A percentile compares a stretch with the other conserved stretches of the same genome.
phyloP scores from a whole-genome alignment of 2,888 invertebrate genomes.

The Dastarcus helophoroides region DNA sequence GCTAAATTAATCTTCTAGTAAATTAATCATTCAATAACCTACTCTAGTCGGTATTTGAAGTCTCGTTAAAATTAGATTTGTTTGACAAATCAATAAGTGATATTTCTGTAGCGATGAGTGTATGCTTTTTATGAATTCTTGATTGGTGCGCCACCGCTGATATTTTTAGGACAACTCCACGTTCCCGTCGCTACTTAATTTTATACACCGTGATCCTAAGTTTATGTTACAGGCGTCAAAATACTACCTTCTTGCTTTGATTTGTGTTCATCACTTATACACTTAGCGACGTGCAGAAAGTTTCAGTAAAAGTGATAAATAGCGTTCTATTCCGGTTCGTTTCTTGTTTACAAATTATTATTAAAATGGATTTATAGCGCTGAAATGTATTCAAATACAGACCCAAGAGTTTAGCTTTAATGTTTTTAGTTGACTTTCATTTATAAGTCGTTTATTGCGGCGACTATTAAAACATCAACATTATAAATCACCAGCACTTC shows the following conservation, averaged over 20 bases:
- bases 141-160: conserved; percentile 25
- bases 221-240: conserved; percentile 22
- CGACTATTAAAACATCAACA: too few species aligned
- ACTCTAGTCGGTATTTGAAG: too few species aligned
- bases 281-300: conserved; percentile 43
- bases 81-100: too few species aligned
- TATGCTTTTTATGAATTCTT: too few species aligned
- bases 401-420: conserved; percentile 1
- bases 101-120: too few species aligned
- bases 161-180: conserved; percentile 27
- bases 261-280: conserved; percentile 43
- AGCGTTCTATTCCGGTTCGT: conserved; percentile 30
- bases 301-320: conserved; percentile 23
- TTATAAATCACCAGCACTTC: too few species aligned
- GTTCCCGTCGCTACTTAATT: conserved; percentile 31
- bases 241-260: conserved; percentile 40
- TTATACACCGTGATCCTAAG: conserved; percentile 23
- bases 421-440: neutral
- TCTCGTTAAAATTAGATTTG: too few species aligned
- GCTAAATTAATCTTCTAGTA: too few species aligned
- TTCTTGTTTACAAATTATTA: conserved; percentile 34
- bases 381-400: conserved; percentile 15
- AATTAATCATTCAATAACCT: too few species aligned
- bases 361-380: conserved; percentile 31
- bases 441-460: too few species aligned